Evolutionary conservation across 2,888 invertebrate species (phyloP), one percentile per base, ranked within the genome.

Genomic region (Keiferia lycopersicella): DNA sequence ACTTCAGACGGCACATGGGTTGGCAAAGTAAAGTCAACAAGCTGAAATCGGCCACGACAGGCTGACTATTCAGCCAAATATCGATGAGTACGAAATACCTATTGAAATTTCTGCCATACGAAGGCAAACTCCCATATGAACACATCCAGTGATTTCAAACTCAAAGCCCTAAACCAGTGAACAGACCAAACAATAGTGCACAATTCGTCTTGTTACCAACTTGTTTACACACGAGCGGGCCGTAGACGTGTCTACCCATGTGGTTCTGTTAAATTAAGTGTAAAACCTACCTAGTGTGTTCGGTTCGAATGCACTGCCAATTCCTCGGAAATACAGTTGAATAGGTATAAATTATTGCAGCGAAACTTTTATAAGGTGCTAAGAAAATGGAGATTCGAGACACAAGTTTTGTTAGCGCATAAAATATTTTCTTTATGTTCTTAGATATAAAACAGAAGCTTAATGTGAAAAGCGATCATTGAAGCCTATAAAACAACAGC

Each of bases 291-390:
- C 22, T 53, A 12, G 11, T 4, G 6, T 22, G 48, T 48, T 48
- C 48, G 16, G 18, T 53, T 53, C 51, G 51, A 26, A 53, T 53
- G 51, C 51, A 53, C 22, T 53, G 51, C 22, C 51, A 22, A 53
- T 53, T 53, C 51, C 14, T 53, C 26, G 22, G 22, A 22, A 22
- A 22, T 50, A 50, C 20, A 8, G 16, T 2, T 4, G 50, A 20
- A 20, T 50, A 2, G 22, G 22, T 50, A 50, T 50, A 50, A 22
- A 50, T 20, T 50, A 50, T 20, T 20, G 22, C 11, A 11, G 50
- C 50, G 11, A 50, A 50, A 7, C 45, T 41, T 34, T 34, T 34
- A 34, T 10, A 34, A 34, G 34, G 34, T 34, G 34, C 34, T 34
- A 10, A 34, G 34, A 8, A 8, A 34, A 34, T 34, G 34, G 34